A percentile compares a stretch with the other conserved stretches of the same genome.
These are phyloP conservation scores for Boulengeromyrus knoepffleri DNA, from an alignment of 2,113 vertebrate genomes.

Conservation along the genomic window DNA sequence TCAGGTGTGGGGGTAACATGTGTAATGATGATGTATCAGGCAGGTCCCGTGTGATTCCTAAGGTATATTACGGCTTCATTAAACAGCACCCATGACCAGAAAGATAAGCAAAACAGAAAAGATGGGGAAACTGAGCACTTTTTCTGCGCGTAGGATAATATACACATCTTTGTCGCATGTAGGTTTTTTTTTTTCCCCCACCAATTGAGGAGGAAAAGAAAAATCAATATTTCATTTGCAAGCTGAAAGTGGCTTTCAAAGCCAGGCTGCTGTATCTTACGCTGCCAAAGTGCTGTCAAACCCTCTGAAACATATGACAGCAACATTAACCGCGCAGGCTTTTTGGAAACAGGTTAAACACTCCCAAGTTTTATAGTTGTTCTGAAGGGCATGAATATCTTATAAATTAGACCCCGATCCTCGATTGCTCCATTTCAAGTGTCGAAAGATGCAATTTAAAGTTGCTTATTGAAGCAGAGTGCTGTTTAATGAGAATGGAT, in stretches of 20 bases:
- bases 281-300: constrained; percentile 34
- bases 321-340: constrained; percentile 33
- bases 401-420: constrained; percentile 17
- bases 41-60: not conserved
- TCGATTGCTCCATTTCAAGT: constrained; percentile 12
- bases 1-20: not conserved
- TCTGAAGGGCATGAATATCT: constrained; percentile 29
- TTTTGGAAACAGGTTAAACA: constrained; percentile 32
- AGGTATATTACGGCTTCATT: not conserved
- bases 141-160: not conserved
- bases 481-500: constrained; percentile 40
- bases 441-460: constrained; percentile 31
- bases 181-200: not conserved
- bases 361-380: constrained; percentile 41
- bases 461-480: constrained; percentile 34
- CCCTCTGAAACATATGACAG: constrained; percentile 39
- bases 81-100: not conserved
- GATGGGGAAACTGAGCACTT: not conserved
- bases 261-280: constrained; percentile 23
- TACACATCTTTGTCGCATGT: not conserved
- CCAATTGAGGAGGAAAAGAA: not conserved
- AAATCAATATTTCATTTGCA: constrained; percentile 19
- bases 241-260: constrained; percentile 31
- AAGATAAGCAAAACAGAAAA: not conserved
- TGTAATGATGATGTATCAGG: not conserved